Conservation (phyloP, 1,140 invertebrate genomes). For the Sitophilus oryzae region DNA sequence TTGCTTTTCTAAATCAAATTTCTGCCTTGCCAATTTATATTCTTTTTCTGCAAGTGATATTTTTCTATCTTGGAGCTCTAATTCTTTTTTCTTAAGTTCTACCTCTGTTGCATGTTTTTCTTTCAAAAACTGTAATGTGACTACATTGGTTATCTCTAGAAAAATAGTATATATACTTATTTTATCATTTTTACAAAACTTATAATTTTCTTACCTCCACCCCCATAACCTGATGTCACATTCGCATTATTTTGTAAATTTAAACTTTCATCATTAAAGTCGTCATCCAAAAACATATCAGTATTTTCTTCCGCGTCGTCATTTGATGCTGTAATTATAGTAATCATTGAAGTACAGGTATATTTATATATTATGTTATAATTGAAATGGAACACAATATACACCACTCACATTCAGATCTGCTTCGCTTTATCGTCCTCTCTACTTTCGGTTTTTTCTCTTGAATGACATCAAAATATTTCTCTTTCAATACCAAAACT, state of each 20-base stretch:
- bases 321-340: slow-evolving; percentile 19
- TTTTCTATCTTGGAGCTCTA: slow-evolving; percentile 18
- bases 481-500: slow-evolving; percentile 18
- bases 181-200: neutral
- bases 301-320: slow-evolving; percentile 16
- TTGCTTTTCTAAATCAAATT: slow-evolving; percentile 22
- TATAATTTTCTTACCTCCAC: slow-evolving; percentile 6
- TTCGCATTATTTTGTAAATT: neutral
- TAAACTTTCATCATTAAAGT: slow-evolving; percentile 12
- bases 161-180: neutral
- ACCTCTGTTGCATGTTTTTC: slow-evolving; percentile 17
- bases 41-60: slow-evolving; percentile 22
- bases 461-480: slow-evolving; percentile 22
- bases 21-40: slow-evolving; percentile 17
- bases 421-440: slow-evolving; percentile 2
- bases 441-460: slow-evolving; percentile 11
- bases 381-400: too few relatives aligned
- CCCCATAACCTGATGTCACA: slow-evolving; percentile 6
- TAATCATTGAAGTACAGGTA: neutral
- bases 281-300: slow-evolving; percentile 21
- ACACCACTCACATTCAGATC: slow-evolving; percentile 1
- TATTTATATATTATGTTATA: too few relatives aligned
- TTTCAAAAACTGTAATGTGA: slow-evolving; percentile 20
- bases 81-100: slow-evolving; percentile 8
- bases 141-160: neutral